A percentile compares a stretch with the other conserved stretches of the same genome.
These are phyloP conservation scores for Chlorops oryzae DNA, from an alignment of 1,140 invertebrate genomes.

Conservation along the genomic window DNA sequence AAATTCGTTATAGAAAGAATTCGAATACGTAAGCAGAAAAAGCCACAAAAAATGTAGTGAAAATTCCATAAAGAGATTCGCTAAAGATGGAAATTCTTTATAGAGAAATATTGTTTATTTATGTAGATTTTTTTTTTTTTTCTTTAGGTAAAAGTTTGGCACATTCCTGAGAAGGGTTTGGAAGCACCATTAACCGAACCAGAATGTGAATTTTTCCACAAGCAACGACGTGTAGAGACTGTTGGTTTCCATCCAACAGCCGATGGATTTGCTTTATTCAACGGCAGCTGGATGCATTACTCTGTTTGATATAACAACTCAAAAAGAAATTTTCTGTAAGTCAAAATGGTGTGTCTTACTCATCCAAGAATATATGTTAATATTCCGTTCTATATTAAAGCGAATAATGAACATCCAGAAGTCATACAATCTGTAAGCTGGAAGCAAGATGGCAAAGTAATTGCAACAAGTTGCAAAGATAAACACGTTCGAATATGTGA, in stretches of 20 bases:
- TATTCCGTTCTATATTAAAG: slow-evolving; percentile 44
- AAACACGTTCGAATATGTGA: slow-evolving; percentile 77
- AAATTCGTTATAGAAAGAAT: too few species aligned
- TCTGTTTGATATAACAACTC: slow-evolving; percentile 79
- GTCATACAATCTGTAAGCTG: slow-evolving; percentile 79
- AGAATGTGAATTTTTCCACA: slow-evolving; percentile 73
- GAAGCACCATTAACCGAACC: slow-evolving; percentile 72
- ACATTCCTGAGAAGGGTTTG: slow-evolving; percentile 72
- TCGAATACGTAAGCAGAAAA: not conserved
- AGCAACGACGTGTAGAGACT: slow-evolving; percentile 75
- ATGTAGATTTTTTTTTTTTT: not conserved
- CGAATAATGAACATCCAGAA: slow-evolving; percentile 71
- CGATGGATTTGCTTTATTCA: slow-evolving; percentile 76
- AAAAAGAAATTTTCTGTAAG: slow-evolving; percentile 74
- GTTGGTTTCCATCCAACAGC: slow-evolving; percentile 81
- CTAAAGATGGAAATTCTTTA: slow-evolving; percentile 26
- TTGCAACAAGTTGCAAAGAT: slow-evolving; percentile 75
- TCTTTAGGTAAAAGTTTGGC: slow-evolving; percentile 69
- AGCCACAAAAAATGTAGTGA: not conserved
- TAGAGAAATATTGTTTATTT: too few species aligned
- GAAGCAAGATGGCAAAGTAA: slow-evolving; percentile 71
- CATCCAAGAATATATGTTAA: not conserved
- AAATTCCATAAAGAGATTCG: not conserved
- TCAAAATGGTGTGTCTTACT: too few species aligned
- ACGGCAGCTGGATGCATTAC: slow-evolving; percentile 73